Evolutionary conservation across 2,113 vertebrate genomes (phyloP), one percentile per base, ranked within the genome.

Genomic region (Stercorarius parasiticus): DNA sequence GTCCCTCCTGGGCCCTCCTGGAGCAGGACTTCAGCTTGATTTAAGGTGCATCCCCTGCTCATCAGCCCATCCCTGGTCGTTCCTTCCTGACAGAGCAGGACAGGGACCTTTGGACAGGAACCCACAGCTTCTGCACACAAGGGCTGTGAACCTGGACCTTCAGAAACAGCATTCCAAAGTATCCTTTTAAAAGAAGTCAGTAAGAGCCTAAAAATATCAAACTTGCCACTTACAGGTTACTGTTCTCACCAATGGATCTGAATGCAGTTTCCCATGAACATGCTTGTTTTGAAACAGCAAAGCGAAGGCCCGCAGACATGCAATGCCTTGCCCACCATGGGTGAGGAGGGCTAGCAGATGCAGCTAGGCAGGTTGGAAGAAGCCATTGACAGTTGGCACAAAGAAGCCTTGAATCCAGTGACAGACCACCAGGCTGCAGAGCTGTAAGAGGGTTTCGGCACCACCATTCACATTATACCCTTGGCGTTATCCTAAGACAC

Each of bases 51-150:
- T 0, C 4, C n/a, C 8, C 16, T 32, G n/a, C 78, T 76, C 70
- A 55, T 20, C 29, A 59, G 32, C 34, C 3, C 1, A 6, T 59
- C 13, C 22, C 22, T 3, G 0, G 13, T 3, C 12, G 1, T 13
- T 15, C 9, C 29, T 16, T n/a, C 18, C 56, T 25, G n/a, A 4
- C 15, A 34, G 42, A 58, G 38, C 43, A 47, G 38, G 42, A 40
- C 0, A 0, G 15, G 4, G 10, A 40, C 25, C 25, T 62, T 6
- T 16, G 5, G 64, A 34, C 6, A 80, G n/a, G 30, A 50, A 32
- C 19, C 19, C 0, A 2, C 45, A 82, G 42, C n/a, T 73, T 49
- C 50, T 69, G 47, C 15, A 10, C n/a, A 3, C 3, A 11, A 38
- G 19, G 21, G 15, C 25, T 80, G 20, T 3, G 27, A 83, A 40